Evolutionary conservation across 2,888 invertebrate species (phyloP).

Genomic region (Aelia acuminata): DNA sequence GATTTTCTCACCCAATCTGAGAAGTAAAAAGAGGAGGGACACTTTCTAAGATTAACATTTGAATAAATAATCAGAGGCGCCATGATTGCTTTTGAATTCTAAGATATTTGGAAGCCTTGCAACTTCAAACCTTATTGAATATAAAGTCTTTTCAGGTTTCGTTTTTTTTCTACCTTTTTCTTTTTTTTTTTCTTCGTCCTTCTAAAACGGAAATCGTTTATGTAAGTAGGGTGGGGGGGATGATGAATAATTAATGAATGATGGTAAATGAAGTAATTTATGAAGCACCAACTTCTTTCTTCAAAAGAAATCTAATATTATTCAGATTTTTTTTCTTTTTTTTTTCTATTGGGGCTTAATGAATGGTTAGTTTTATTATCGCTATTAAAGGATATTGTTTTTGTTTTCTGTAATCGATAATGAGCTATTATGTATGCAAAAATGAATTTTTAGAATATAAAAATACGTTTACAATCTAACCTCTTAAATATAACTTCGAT

Average conservation of each 20-base stretch:
- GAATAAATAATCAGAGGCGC: conserved; percentile 30
- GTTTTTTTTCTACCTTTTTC: too few relatives aligned
- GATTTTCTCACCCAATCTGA: background rate
- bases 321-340: background rate
- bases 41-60: conserved; percentile 16
- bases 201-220: conserved; percentile 30
- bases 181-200: background rate
- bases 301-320: conserved; percentile 5
- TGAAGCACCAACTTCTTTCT: background rate
- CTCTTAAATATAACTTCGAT: too few relatives aligned
- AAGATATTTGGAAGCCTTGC: background rate
- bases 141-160: conserved; percentile 19
- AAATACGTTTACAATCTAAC: too few relatives aligned
- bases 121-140: conserved; percentile 41
- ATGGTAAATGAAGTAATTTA: conserved; percentile 24
- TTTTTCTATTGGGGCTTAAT: background rate
- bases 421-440: too few relatives aligned
- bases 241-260: conserved; percentile 42
- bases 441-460: too few relatives aligned
- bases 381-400: background rate
- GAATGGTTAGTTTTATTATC: background rate
- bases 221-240: conserved; percentile 3
- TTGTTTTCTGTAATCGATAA: background rate
- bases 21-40: background rate
- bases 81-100: conserved; percentile 8